phyloP scores from a whole-genome alignment of 2,888 invertebrate species.

The Drosophila nr. perissopoda region DNA sequence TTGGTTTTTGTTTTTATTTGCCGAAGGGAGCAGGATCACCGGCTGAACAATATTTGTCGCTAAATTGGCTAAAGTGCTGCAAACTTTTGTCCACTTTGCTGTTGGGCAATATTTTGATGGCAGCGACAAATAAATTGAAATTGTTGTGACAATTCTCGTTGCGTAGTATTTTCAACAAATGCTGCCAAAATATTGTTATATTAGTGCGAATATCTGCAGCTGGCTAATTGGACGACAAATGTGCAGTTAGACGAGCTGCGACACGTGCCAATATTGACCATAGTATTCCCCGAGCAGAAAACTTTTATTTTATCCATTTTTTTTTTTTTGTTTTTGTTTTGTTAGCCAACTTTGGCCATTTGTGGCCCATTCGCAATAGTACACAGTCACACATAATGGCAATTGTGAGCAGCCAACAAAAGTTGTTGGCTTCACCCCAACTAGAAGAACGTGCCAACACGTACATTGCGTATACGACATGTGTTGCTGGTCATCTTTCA shows the following conservation, averaged over 20 bases:
- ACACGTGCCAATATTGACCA: slow-evolving; percentile 46
- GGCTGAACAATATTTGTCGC: slow-evolving; percentile 61
- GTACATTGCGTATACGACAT: slow-evolving; percentile 40
- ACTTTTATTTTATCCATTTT: slow-evolving; percentile 1
- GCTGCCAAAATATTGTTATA: slow-evolving; percentile 32
- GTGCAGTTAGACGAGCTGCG: slow-evolving; percentile 26
- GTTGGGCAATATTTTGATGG: slow-evolving; percentile 48
- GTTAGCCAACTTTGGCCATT: slow-evolving; percentile 38
- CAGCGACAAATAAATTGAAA: slow-evolving; percentile 66
- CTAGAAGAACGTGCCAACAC: slow-evolving; percentile 35
- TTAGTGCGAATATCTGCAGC: slow-evolving; percentile 25
- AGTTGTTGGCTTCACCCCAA: slow-evolving; percentile 15
- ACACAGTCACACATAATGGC: slow-evolving; percentile 13
- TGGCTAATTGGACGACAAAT: slow-evolving; percentile 50
- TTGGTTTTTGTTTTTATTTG: background rate
- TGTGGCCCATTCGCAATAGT: slow-evolving; percentile 41
- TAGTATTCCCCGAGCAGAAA: slow-evolving; percentile 31
- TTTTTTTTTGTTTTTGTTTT: background rate
- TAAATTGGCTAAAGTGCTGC: slow-evolving; percentile 66
- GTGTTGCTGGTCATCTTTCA: slow-evolving; percentile 4
- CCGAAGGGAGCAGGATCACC: background rate
- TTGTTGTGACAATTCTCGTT: slow-evolving; percentile 67
- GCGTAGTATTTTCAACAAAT: slow-evolving; percentile 38
- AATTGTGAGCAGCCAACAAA: slow-evolving; percentile 30
- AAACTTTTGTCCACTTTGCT: slow-evolving; percentile 51